These are phyloP conservation scores for Scrobipalpa costella DNA, from an alignment of 2,888 invertebrate genomes.

Conservation along the genomic window DNA sequence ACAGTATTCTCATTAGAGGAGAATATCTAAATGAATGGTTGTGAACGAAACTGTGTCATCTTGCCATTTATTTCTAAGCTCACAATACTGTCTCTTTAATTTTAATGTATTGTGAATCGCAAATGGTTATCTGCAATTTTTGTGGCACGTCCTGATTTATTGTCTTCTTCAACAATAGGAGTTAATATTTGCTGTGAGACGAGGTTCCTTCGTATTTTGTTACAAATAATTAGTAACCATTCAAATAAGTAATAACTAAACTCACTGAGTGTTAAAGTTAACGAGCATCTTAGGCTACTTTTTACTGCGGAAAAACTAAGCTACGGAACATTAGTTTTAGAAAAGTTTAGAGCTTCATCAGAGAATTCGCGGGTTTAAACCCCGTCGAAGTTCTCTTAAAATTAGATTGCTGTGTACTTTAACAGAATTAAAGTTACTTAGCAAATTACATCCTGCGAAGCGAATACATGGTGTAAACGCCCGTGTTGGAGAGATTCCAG, in stretches of 20 bases:
- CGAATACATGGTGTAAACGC: conserved; percentile 2
- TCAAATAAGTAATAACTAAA: no score
- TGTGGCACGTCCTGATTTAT: neutral
- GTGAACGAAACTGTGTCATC: conserved; percentile 9
- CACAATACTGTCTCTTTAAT: neutral
- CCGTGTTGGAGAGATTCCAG: conserved; percentile 30
- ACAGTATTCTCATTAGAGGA: conserved; percentile 19
- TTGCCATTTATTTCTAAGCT: neutral
- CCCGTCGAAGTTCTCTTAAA: neutral
- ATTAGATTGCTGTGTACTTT: neutral
- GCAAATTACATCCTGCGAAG: conserved; percentile 1
- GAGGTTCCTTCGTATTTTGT: no score
- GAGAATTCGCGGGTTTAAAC: no score
- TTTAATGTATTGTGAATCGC: conserved; percentile 1
- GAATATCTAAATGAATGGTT: conserved; percentile 9
- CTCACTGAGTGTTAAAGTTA: no score
- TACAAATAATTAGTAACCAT: no score
- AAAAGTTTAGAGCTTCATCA: no score
- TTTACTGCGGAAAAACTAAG: no score
- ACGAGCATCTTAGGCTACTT: no score
- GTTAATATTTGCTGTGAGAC: no score
- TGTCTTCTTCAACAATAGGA: neutral
- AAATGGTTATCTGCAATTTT: neutral
- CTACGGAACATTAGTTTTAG: no score
- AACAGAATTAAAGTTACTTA: conserved; percentile 8